Percentiles rank a stretch among this genome's conserved stretches.
Conservation (phyloP, 2,113 vertebrate species). For the Melanerpes formicivorus region DNA sequence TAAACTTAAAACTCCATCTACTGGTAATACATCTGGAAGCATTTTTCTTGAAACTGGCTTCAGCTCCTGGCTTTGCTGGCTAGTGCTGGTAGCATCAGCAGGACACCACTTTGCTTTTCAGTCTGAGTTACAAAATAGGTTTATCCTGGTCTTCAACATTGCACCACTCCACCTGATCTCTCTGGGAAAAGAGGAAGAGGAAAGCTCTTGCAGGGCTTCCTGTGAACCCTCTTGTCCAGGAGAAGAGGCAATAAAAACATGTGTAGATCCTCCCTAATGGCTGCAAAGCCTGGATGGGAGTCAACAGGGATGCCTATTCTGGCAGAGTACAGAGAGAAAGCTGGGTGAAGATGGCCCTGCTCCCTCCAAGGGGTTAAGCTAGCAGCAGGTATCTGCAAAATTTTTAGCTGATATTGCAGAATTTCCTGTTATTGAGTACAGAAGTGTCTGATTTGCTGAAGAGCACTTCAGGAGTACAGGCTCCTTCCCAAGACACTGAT, state of each 20-base stretch:
- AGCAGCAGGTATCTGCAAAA: background rate
- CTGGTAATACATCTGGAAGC: background rate
- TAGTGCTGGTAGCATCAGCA: background rate
- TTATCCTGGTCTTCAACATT: background rate
- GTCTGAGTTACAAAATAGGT: background rate
- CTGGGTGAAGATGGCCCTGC: accelerated
- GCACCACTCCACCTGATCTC: background rate
- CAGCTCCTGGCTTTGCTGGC: background rate
- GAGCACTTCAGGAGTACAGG: background rate
- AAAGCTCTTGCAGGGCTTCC: background rate
- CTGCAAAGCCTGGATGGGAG: background rate
- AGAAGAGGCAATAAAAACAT: background rate
- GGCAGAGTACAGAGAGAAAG: background rate
- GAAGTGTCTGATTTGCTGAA: background rate
- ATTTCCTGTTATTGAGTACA: background rate
- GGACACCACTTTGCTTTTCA: background rate
- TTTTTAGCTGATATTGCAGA: background rate
- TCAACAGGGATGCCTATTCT: accelerated
- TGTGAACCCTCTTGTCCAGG: background rate
- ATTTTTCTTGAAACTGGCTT: background rate
- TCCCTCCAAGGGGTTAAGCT: background rate
- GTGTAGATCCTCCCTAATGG: background rate
- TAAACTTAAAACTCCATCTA: background rate
- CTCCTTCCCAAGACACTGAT: background rate
- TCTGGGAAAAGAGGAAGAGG: background rate